Evolutionary conservation across 2,797 vertebrate genomes (phyloP).

Genomic region (Miichthys miiuy): DNA sequence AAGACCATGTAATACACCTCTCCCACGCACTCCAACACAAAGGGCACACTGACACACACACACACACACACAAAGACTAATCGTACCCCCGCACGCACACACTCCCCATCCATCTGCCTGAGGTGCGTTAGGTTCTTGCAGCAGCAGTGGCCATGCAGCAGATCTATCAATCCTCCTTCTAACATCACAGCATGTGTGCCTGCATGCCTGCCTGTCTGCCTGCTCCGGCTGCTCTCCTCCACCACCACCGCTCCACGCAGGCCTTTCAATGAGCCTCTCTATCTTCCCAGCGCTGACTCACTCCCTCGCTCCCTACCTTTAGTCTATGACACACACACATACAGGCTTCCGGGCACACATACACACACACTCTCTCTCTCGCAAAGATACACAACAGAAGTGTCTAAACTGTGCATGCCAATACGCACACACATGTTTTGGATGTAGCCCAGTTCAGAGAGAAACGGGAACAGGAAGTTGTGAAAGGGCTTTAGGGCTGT

Average conservation of each 20-base stretch:
- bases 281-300: constrained; percentile 74
- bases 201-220: constrained; percentile 57
- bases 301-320: constrained; percentile 56
- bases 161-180: constrained; percentile 76
- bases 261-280: constrained; percentile 73
- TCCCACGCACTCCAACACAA: constrained; percentile 76
- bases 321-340: constrained; percentile 50
- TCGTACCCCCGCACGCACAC: constrained; percentile 63
- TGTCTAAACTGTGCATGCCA: constrained; percentile 48
- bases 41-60: constrained; percentile 48
- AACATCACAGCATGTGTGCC: constrained; percentile 76
- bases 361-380: constrained; percentile 16
- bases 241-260: constrained; percentile 69
- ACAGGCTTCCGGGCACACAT: constrained; percentile 26
- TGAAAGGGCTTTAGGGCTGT: constrained; percentile 71
- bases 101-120: constrained; percentile 76
- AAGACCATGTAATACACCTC: constrained; percentile 68
- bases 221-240: constrained; percentile 69
- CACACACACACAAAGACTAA: constrained; percentile 61
- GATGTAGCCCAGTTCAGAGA: constrained; percentile 68
- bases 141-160: constrained; percentile 73
- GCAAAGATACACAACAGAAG: constrained; percentile 42
- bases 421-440: constrained; percentile 57
- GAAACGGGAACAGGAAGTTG: constrained; percentile 73
- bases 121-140: constrained; percentile 70